Conservation (phyloP, 2,888 invertebrate species). For the Drosophila mayaguana region DNA sequence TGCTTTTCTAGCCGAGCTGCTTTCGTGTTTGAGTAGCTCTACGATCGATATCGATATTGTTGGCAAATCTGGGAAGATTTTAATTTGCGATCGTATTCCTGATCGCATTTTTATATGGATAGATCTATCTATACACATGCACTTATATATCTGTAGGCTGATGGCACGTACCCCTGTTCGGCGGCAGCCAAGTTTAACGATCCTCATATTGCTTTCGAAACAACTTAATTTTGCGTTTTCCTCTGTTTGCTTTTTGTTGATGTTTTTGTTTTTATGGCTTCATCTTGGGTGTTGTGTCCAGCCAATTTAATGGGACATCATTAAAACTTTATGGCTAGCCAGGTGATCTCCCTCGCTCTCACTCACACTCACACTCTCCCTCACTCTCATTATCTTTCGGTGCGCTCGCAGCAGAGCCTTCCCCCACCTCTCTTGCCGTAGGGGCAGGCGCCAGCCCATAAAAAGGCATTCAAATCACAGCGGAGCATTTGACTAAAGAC, state of each 20-base stretch:
- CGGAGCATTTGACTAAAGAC: conserved; percentile 58
- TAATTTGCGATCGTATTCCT: conserved; percentile 13
- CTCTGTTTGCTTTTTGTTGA: background rate
- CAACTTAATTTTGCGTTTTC: conserved; percentile 66
- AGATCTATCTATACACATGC: background rate
- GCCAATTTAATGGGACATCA: conserved; percentile 57
- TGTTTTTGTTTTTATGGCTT: conserved; percentile 68
- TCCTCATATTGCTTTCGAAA: conserved; percentile 49
- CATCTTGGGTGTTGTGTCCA: conserved; percentile 54
- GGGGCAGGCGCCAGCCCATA: conserved; percentile 45
- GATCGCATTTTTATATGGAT: conserved; percentile 15
- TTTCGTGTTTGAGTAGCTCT: conserved; percentile 55
- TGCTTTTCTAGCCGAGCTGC: conserved; percentile 19
- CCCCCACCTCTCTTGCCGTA: background rate
- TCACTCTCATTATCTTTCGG: background rate
- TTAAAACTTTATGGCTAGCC: conserved; percentile 72
- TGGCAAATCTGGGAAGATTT: conserved; percentile 29
- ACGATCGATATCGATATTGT: conserved; percentile 11
- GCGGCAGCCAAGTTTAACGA: conserved; percentile 22
- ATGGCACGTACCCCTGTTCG: conserved; percentile 11
- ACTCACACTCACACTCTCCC: background rate
- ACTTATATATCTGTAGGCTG: conserved; percentile 7
- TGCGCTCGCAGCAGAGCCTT: background rate
- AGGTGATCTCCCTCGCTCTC: conserved; percentile 17
- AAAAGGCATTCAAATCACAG: conserved; percentile 59